Conservation (phyloP, 2,113 vertebrate species). For the Sylvilagus bachmani region DNA sequence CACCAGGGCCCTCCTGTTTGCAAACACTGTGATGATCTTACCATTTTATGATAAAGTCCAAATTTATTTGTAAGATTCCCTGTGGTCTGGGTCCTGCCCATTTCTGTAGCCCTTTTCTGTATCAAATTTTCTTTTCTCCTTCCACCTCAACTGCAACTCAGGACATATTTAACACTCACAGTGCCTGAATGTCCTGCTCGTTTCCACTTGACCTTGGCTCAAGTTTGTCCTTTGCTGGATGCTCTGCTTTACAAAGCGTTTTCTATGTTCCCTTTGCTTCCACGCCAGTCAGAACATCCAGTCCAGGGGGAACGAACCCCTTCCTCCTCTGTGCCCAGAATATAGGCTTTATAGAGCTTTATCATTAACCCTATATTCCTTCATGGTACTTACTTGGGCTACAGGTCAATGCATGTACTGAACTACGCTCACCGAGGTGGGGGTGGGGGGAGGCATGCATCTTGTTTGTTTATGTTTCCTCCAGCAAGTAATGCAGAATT, state of each 20-base stretch:
- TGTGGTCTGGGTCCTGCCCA: background rate
- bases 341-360: background rate
- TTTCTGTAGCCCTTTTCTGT: background rate
- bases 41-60: slow-evolving; percentile 26
- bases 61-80: background rate
- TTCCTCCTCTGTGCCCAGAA: background rate
- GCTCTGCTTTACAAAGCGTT: background rate
- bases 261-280: background rate
- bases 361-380: background rate
- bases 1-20: background rate
- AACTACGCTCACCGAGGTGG: background rate
- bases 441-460: background rate
- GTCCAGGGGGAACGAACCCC: background rate
- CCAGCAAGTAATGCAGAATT: background rate
- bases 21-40: background rate
- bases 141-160: background rate
- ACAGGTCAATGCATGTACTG: background rate
- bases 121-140: background rate
- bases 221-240: background rate
- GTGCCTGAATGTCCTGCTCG: background rate
- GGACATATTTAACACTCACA: background rate
- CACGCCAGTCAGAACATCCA: background rate
- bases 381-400: background rate
- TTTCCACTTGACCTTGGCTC: background rate
- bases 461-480: background rate